A percentile compares a stretch with the other conserved stretches of the same genome.
phyloP scores from a whole-genome alignment of 2,888 invertebrate genomes.

The Chaitophorus viminalis region DNA sequence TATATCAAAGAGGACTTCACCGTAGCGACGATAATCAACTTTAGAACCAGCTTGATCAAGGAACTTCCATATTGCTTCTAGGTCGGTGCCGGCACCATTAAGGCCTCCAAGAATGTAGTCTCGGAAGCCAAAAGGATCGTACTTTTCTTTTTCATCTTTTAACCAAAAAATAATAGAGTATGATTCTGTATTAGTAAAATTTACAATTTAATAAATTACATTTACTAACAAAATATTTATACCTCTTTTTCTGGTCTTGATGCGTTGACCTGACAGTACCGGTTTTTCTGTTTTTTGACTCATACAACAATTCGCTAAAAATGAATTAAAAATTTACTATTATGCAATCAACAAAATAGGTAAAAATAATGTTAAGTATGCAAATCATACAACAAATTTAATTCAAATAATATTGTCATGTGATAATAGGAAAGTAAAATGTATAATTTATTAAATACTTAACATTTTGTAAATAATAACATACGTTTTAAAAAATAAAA shows the following conservation, averaged over 20 bases:
- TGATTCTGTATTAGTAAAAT: too few relatives aligned
- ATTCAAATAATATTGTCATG: too few relatives aligned
- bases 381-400: neutral
- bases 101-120: constrained; percentile 95
- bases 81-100: constrained; percentile 92
- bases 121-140: constrained; percentile 98
- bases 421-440: neutral
- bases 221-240: constrained; percentile 66
- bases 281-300: constrained; percentile 99
- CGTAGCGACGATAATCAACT: constrained; percentile 97
- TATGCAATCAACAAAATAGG: too few relatives aligned
- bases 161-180: constrained; percentile 63
- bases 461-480: neutral
- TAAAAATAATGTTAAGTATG: neutral
- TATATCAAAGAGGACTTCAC: constrained; percentile 96
- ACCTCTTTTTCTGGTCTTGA: constrained; percentile 99
- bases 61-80: constrained; percentile 95
- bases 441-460: neutral
- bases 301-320: constrained; percentile 94
- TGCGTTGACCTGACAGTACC: constrained; percentile 99
- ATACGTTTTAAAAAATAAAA: neutral
- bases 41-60: constrained; percentile 94
- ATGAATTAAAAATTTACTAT: too few relatives aligned
- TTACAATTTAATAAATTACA: neutral
- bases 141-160: constrained; percentile 99